phyloP scores from a whole-genome alignment of 2,113 vertebrate species.

The Leiothrix lutea region DNA sequence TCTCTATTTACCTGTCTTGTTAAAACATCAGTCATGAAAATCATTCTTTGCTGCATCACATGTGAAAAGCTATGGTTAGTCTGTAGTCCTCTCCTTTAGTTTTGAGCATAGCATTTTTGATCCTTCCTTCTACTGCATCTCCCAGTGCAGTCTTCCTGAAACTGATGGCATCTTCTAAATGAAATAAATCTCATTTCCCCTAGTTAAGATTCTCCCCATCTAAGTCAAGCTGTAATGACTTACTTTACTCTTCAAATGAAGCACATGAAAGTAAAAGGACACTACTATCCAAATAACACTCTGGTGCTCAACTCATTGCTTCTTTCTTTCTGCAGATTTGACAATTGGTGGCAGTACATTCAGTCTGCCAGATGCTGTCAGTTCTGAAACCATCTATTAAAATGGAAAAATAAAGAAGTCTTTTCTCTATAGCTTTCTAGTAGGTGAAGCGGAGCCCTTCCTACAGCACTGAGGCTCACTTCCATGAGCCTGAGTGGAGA shows the following conservation, averaged over 20 bases:
- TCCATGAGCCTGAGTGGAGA: not conserved
- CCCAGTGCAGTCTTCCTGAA: not conserved
- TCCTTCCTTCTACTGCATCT: not conserved
- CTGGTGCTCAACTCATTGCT: not conserved
- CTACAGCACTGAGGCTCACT: not conserved
- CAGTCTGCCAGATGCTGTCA: not conserved
- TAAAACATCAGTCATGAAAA: not conserved
- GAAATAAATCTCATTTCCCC: not conserved
- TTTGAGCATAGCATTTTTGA: not conserved
- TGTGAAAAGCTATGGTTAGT: not conserved
- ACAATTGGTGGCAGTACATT: not conserved
- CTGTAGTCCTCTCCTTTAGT: not conserved
- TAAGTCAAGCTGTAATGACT: not conserved
- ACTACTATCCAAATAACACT: not conserved
- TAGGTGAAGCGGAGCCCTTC: not conserved
- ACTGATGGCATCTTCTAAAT: not conserved
- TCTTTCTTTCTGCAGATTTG: not conserved
- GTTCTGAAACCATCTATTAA: not conserved
- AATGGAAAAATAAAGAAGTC: not conserved
- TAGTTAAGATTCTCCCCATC: not conserved
- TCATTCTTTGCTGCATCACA: not conserved
- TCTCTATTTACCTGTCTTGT: not conserved
- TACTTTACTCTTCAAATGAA: not conserved
- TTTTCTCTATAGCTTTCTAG: not conserved
- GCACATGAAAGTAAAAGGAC: not conserved